Base-by-base conservation (phyloP, 2,113 vertebrate species). In the Nibea albiflora region DNA sequence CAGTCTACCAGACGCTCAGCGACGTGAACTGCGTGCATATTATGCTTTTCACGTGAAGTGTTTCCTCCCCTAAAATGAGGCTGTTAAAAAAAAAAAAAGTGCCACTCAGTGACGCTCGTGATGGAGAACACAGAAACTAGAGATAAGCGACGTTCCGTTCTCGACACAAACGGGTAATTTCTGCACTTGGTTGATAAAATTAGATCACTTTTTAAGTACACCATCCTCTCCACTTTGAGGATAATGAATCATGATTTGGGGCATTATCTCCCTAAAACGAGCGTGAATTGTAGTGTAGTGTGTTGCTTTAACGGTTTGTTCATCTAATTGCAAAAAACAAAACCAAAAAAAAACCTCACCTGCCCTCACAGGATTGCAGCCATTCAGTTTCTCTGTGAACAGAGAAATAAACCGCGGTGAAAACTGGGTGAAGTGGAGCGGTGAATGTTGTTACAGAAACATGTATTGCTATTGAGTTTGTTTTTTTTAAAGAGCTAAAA, bases 61-160 rank as follows among this genome's bases (percentile, higher is more conserved):
- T 66, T 85, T 81, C 78, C 78, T 17, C 67, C 83, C 47, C 15
- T 46, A 74, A 83, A 78, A 70, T 3, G 74, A 75, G 22, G 54
- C 52, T 68, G 12, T n/a, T n/a, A n/a, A 20, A 78, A 74, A 63
- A 46, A 81, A 77, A 85, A 46, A 81, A 77, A 85, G 77, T 65
- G 84, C 49, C 58, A 49, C 90, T 91, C 77, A 9, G 70, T 26
- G 24, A 26, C 24, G 53, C 66, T 68, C 22, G 28, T 70, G 80
- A 86, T 67, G 85, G 78, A 78, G 62, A 0, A 63, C 49, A 28
- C 44, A 17, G 11, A 24, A 64, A 64, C 54, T n/a, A 28, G 42
- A 73, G 58, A 69, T 73, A 62, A 84, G 80, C 81, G 76, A 86
- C 49, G 65, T 56, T 77, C 72, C 57, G 52, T 75, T 68, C 22